A percentile compares a stretch with the other conserved stretches of the same genome.
Conservation (phyloP, 2,797 vertebrate genomes). For the Pipistrellus pygmaeus region DNA sequence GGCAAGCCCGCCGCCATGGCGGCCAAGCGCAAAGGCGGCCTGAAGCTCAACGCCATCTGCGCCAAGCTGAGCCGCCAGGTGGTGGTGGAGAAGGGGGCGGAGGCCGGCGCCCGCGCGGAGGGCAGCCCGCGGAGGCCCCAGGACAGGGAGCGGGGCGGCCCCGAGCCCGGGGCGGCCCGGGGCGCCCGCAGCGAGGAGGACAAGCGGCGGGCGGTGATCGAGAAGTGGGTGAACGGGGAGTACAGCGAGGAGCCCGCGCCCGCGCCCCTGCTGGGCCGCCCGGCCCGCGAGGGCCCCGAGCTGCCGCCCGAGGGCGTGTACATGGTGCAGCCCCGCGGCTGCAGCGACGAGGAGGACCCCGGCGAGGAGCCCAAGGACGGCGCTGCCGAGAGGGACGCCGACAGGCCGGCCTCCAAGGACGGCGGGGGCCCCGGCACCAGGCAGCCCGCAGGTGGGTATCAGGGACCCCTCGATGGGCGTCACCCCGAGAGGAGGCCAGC, state of each 20-base stretch:
- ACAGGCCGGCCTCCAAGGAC: constrained; percentile 90
- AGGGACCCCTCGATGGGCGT: accelerated
- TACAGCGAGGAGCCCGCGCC: constrained; percentile 93
- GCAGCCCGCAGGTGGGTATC: constrained; percentile 87
- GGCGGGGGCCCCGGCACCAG: constrained; percentile 88
- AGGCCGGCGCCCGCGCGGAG: constrained; percentile 89
- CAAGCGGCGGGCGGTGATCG: constrained; percentile 98
- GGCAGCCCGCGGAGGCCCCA: constrained; percentile 78
- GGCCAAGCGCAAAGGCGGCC: constrained; percentile 99
- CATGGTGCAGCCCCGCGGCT: constrained; percentile 98
- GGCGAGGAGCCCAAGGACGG: constrained; percentile 90
- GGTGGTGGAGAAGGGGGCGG: constrained; percentile 93
- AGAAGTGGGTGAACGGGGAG: constrained; percentile 99
- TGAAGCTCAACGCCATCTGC: constrained; percentile 99
- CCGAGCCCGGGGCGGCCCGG: constrained; percentile 86
- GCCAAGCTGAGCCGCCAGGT: constrained; percentile 99
- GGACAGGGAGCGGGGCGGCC: constrained; percentile 80
- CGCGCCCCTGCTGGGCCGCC: constrained; percentile 82
- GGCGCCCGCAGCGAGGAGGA: constrained; percentile 94
- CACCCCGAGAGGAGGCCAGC: accelerated
- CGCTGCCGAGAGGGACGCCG: constrained; percentile 91
- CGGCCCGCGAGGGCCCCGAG: constrained; percentile 88
- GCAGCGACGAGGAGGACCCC: constrained; percentile 97
- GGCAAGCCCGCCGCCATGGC: constrained; percentile 98
- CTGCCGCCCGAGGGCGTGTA: constrained; percentile 96